These are phyloP conservation scores for Gracilinanus agilis DNA, from an alignment of 2,113 vertebrate species.

Conservation along the genomic window DNA sequence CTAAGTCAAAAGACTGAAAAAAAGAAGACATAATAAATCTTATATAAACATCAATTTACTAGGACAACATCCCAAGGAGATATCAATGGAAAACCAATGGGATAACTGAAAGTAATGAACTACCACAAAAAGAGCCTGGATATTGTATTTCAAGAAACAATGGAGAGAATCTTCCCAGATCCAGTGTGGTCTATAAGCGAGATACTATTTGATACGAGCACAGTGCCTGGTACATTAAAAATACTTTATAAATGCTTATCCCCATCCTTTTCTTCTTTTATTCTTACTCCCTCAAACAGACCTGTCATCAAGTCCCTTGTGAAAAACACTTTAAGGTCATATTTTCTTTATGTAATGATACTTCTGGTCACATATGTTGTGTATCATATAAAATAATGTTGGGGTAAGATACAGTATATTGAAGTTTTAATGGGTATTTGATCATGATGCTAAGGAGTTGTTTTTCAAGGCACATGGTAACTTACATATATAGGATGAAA, in stretches of 20 bases:
- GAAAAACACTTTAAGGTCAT: background rate
- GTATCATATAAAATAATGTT: background rate
- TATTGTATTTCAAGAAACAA: background rate
- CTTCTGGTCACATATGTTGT: background rate
- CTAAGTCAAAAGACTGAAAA: too few relatives aligned
- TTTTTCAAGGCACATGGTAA: slow-evolving; percentile 15
- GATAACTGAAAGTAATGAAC: background rate
- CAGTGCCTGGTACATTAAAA: background rate
- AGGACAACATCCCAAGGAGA: background rate
- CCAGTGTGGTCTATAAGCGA: background rate
- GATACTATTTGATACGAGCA: background rate
- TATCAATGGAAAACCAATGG: background rate
- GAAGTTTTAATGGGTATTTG: background rate
- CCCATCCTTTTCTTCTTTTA: background rate
- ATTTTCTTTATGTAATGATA: background rate
- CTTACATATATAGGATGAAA: background rate
- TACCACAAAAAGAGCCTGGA: background rate
- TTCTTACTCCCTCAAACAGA: background rate
- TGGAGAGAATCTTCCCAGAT: background rate
- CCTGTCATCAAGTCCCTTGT: background rate
- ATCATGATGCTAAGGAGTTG: background rate
- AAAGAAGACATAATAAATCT: background rate
- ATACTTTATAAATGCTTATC: background rate
- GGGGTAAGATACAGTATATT: background rate
- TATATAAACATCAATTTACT: background rate